Percentiles rank a stretch among this genome's conserved stretches.
These are phyloP conservation scores for Anastrepha obliqua DNA, from an alignment of 1,140 invertebrate species.

Conservation along the genomic window DNA sequence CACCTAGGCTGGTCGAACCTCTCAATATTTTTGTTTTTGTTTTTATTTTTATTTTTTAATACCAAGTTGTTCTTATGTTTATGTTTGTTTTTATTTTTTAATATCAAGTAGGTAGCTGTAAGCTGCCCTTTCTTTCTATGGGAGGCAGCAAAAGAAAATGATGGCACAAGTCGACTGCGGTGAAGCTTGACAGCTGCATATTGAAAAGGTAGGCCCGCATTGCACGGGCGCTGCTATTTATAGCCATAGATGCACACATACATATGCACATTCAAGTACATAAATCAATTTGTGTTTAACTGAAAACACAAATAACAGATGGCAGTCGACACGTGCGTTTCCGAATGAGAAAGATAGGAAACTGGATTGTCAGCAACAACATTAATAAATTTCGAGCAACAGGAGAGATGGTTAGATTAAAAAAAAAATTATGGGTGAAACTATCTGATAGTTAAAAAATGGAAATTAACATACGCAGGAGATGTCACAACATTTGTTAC, in stretches of 20 bases:
- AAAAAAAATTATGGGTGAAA: too few relatives aligned
- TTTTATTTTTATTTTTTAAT: too few relatives aligned
- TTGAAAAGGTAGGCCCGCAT: conserved; percentile 14
- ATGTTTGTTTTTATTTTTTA: too few relatives aligned
- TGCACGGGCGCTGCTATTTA: neutral
- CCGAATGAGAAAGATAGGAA: too few relatives aligned
- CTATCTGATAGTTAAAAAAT: too few relatives aligned
- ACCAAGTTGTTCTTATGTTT: too few relatives aligned
- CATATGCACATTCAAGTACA: neutral
- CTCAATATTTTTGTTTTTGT: too few relatives aligned
- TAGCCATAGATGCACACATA: neutral
- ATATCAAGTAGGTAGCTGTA: neutral
- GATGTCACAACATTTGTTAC: too few relatives aligned
- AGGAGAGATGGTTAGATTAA: too few relatives aligned
- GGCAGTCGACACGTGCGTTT: neutral
- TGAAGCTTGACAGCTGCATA: conserved; percentile 6
- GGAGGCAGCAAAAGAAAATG: neutral
- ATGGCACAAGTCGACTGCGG: neutral
- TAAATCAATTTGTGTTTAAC: neutral
- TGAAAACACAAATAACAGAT: neutral
- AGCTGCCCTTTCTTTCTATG: neutral
- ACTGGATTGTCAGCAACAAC: neutral
- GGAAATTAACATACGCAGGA: too few relatives aligned
- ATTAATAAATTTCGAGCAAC: conserved; percentile 15
- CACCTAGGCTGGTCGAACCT: too few relatives aligned